A percentile compares a stretch with the other conserved stretches of the same genome.
Evolutionary conservation across 2,113 vertebrate genomes (phyloP).

Genomic region (Mesitornis unicolor): DNA sequence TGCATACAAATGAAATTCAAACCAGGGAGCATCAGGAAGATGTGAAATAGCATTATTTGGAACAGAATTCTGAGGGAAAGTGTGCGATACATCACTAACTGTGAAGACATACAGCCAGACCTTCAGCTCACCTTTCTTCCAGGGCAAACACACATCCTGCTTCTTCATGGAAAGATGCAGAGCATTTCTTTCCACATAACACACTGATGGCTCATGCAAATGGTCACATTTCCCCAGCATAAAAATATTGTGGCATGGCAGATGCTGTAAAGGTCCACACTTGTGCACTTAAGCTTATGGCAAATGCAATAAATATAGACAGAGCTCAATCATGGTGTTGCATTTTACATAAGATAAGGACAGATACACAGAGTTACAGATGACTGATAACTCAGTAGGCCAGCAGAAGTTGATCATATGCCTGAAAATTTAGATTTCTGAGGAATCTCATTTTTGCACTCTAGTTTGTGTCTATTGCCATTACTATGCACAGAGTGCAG

Average conservation of each 20-base stretch:
- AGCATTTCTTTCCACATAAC: background rate
- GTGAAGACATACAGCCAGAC: background rate
- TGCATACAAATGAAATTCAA: slow-evolving; percentile 51
- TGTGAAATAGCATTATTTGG: slow-evolving; percentile 45
- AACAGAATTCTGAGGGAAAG: slow-evolving; percentile 10
- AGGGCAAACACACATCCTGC: background rate
- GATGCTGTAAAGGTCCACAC: background rate
- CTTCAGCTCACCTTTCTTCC: slow-evolving; percentile 41
- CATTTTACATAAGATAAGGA: background rate
- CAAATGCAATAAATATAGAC: background rate
- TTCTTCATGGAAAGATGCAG: background rate
- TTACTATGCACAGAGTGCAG: background rate
- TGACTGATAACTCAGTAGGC: background rate
- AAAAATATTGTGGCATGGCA: background rate
- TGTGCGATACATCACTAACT: slow-evolving; percentile 4
- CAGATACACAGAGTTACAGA: background rate
- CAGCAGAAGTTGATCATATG: background rate
- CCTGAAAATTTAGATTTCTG: background rate
- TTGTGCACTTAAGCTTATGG: background rate
- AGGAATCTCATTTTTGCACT: background rate
- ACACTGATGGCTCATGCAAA: background rate
- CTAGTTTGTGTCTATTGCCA: background rate
- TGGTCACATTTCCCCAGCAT: background rate
- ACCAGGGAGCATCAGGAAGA: background rate
- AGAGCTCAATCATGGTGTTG: background rate